Evolutionary conservation across 2,113 vertebrate species (phyloP), one percentile per base, ranked within the genome.

Genomic region (Nothocercus nigrocapillus): DNA sequence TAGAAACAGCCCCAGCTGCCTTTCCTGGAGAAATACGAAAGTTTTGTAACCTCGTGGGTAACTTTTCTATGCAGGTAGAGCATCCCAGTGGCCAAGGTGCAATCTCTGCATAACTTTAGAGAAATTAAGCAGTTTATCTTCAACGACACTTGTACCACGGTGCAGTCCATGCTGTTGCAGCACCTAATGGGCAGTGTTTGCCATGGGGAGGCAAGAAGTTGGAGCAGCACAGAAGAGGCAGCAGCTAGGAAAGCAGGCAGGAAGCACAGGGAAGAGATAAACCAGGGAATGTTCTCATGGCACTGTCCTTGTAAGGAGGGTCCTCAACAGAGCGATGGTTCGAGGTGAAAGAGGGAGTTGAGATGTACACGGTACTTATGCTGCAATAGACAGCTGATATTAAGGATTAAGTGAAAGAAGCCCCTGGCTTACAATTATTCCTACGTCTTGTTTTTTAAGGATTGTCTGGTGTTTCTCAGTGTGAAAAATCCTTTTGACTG

Each of bases 71-170:
- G 34, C 27, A 45, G 58, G 59, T 28, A 79, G 44, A 94, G 53
- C 49, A 63, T 78, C 47, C 24, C 3, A 0, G 61, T 17, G 90
- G 38, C 5, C 38, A 76, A 83, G 82, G 45, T 17, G 67, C 38
- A 92, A 81, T 74, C 53, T 74, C 11, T 74, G 21, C 51, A 44
- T 42, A 24, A 44, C 12, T 44, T 53, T 32, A 61, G 32, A 51
- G 49, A 54, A 7, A 8, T 16, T 16, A 69, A 74, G 32, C 19
- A 72, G 83, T 94, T 77, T 63, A 2, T 76, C 56, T 81, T 68
- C 30, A 61, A 45, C 1, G 3, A 28, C 34, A 42, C 7, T 36
- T 25, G 51, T 34, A 51, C 3, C 0, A 0, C 22, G 14, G 54
- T 32, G 54, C 28, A 58, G 30, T 30, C 28, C 54, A 58, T 28